phyloP scores from a whole-genome alignment of 2,888 invertebrate genomes.

The Gryllus longicercus region DNA sequence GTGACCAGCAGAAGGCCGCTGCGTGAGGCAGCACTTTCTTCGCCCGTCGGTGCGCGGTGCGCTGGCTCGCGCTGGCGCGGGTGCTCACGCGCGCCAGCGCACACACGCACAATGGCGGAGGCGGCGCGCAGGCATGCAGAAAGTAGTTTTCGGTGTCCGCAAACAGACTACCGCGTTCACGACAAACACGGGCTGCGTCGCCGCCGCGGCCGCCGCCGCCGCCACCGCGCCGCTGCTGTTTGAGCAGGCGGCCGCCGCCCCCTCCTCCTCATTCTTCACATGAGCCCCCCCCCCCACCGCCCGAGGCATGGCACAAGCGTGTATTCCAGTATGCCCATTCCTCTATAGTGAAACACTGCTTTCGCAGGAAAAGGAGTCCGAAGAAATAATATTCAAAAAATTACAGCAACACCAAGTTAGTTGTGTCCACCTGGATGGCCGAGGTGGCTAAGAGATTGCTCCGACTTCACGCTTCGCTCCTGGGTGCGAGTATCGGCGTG shows the following conservation, averaged over 20 bases:
- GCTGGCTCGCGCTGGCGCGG: background rate
- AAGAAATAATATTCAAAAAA: too few species aligned
- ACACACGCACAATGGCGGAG: background rate
- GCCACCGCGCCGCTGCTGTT: background rate
- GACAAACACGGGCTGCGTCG: constrained; percentile 6
- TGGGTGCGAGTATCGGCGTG: too few species aligned
- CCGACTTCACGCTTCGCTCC: too few species aligned
- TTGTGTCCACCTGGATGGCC: too few species aligned
- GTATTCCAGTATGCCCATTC: too few species aligned
- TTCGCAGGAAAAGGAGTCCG: too few species aligned
- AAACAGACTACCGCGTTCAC: constrained; percentile 17
- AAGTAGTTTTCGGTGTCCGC: constrained; percentile 17
- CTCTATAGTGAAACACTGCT: too few species aligned
- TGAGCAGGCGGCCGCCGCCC: background rate
- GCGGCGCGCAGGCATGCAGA: background rate
- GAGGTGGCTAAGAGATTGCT: too few species aligned
- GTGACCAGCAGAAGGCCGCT: too few species aligned
- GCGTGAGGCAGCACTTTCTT: too few species aligned
- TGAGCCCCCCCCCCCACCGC: background rate
- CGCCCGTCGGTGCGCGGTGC: too few species aligned
- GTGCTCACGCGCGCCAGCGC: background rate
- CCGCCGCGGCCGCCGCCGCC: background rate
- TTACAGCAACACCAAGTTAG: too few species aligned
- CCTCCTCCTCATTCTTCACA: background rate
- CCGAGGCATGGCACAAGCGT: background rate